Percentiles rank a stretch among this genome's conserved stretches.
These are phyloP conservation scores for Drosophila siamana DNA, from an alignment of 2,888 invertebrate genomes.

Conservation along the genomic window DNA sequence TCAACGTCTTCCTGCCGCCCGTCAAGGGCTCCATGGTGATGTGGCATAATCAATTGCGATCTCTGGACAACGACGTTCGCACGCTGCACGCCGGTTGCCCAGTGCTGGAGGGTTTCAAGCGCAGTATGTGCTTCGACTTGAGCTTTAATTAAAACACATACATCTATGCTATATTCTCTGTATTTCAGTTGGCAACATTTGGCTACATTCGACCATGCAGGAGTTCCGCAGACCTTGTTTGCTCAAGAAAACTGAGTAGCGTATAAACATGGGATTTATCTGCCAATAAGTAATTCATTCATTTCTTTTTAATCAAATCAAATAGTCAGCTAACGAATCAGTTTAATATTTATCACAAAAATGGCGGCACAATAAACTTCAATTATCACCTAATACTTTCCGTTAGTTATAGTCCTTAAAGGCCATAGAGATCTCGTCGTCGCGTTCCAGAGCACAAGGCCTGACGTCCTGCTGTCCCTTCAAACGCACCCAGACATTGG, in stretches of 20 bases:
- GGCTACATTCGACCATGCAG: constrained; percentile 94
- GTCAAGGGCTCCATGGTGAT: constrained; percentile 95
- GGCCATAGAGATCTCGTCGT: constrained; percentile 71
- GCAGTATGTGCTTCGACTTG: constrained; percentile 88
- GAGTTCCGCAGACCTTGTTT: constrained; percentile 90
- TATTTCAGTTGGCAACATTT: constrained; percentile 91
- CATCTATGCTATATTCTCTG: not conserved
- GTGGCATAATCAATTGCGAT: constrained; percentile 96
- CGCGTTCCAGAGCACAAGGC: constrained; percentile 85
- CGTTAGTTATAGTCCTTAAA: constrained; percentile 62
- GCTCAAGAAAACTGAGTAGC: constrained; percentile 37
- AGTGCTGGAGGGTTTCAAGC: constrained; percentile 96
- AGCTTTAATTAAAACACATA: not conserved
- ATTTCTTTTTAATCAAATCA: not conserved
- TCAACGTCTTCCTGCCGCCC: constrained; percentile 94
- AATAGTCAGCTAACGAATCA: not conserved
- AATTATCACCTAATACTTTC: constrained; percentile 13
- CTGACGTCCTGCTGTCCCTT: constrained; percentile 91
- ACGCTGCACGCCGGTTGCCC: constrained; percentile 98
- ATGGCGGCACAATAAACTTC: constrained; percentile 23
- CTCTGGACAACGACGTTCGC: constrained; percentile 93
- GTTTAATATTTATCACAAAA: constrained; percentile 44
- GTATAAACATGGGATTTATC: not conserved
- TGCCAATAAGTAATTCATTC: not conserved
- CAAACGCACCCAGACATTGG: constrained; percentile 95